phyloP scores from a whole-genome alignment of 2,888 invertebrate species.

The Tupiocoris notatus region DNA sequence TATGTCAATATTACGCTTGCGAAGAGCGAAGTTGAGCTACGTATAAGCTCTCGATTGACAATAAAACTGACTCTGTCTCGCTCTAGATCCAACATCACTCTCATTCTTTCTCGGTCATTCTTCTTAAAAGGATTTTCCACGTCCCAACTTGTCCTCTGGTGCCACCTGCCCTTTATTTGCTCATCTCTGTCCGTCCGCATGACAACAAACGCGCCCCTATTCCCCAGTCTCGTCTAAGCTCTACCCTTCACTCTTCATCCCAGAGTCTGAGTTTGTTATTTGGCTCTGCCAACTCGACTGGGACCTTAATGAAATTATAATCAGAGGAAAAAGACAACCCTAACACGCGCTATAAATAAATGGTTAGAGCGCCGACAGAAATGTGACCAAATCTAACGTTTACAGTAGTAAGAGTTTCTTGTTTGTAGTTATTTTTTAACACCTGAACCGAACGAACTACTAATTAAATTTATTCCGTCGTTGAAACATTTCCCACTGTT shows the following conservation, averaged over 20 bases:
- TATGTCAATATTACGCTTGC: background rate
- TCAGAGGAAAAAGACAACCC: background rate
- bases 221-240: background rate
- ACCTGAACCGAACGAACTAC: too few species aligned
- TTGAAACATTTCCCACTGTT: too few species aligned
- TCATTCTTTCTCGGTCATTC: background rate
- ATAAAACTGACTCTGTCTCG: background rate
- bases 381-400: too few species aligned
- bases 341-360: too few species aligned
- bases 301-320: background rate
- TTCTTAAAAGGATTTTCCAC: background rate
- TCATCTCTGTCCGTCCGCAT: background rate
- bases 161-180: background rate
- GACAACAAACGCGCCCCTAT: background rate
- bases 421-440: too few species aligned
- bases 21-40: too few species aligned
- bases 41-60: background rate
- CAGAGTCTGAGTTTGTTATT: background rate
- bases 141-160: background rate
- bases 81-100: too few species aligned
- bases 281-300: background rate
- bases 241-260: too few species aligned
- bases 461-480: too few species aligned
- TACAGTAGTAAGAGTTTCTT: too few species aligned
- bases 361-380: too few species aligned